phyloP scores from a whole-genome alignment of 2,113 vertebrate genomes.

The Halcyon senegalensis region DNA sequence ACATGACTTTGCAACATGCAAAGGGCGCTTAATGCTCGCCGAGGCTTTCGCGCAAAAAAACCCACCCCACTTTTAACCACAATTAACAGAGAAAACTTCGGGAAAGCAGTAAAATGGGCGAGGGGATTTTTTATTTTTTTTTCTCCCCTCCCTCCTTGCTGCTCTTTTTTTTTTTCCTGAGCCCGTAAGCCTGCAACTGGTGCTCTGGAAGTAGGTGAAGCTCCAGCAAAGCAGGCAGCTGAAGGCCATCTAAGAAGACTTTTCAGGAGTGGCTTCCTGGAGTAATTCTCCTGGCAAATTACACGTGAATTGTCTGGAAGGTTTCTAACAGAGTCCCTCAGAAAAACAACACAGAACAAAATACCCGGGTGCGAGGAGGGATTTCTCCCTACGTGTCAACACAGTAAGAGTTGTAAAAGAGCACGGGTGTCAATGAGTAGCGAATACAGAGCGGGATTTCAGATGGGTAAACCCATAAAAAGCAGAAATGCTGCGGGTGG shows the following conservation, averaged over 20 bases:
- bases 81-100: constrained; percentile 37
- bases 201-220: constrained; percentile 12
- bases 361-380: not conserved
- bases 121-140: not conserved
- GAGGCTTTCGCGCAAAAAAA: constrained; percentile 44
- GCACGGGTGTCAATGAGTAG: not conserved
- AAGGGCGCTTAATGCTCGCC: constrained; percentile 18
- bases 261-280: constrained; percentile 54
- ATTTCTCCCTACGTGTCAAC: not conserved
- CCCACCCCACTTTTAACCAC: constrained; percentile 43
- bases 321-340: not conserved
- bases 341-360: not conserved
- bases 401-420: not conserved
- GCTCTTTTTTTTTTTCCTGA: not conserved
- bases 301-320: not conserved
- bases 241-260: constrained; percentile 39
- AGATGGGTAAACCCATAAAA: not conserved
- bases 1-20: constrained; percentile 49
- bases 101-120: not conserved
- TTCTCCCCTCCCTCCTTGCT: not conserved
- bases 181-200: constrained; percentile 7
- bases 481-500: not conserved
- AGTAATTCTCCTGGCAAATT: constrained; percentile 41
- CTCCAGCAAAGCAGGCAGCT: constrained; percentile 52
- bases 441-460: not conserved